Base-by-base conservation (phyloP, 1,140 invertebrate genomes). In the Bathynomus jamesi region DNA sequence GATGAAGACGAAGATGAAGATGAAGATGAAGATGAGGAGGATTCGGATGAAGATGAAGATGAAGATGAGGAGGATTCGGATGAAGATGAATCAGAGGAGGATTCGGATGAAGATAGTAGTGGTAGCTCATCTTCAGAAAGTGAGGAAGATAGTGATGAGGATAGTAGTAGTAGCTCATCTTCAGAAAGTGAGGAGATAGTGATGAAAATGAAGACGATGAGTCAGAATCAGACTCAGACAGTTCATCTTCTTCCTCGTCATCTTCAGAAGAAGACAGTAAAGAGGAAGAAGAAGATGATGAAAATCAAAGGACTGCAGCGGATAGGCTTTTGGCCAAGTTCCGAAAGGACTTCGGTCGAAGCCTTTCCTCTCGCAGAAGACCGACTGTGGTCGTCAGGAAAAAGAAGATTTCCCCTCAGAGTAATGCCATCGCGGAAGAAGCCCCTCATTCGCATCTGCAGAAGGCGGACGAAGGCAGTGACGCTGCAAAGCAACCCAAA, bases 21-120 rank as follows among this genome's bases (percentile, higher is more conserved):
- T 17, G 40, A 5, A 21, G 40, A 53, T 3, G 40, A 53, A 1
- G 40, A 53, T 17, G 30, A 31, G 3, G 40, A 53, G 2, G 40
- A 53, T 2, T 11, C 13, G 5, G 40, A 53, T 2, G 40, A 53
- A 3, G 40, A 53, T 2, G 40, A 53, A 1, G 40, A 53, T 3
- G 40, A 53, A 5, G 40, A 53, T 11, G 40, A 53, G 40, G 70
- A 66, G 64, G 27, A 71, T 61, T n/a, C 64, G 30, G 70, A 71
- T 65, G 28, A 64, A 71, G 70, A 64, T 65, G 70, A 40, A 24
- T 29, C 13, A 63, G 32, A 63, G 25, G 17, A 28, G n/a, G 29
- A 61, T 10, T 28, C 10, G 27, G 13, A 17, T 25, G 66, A 17
- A 27, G 21, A 67, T 21, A 21, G 32, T 40, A 67, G 32, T 17